phyloP scores from a whole-genome alignment of 2,113 vertebrate genomes.

The Pristiophorus japonicus region DNA sequence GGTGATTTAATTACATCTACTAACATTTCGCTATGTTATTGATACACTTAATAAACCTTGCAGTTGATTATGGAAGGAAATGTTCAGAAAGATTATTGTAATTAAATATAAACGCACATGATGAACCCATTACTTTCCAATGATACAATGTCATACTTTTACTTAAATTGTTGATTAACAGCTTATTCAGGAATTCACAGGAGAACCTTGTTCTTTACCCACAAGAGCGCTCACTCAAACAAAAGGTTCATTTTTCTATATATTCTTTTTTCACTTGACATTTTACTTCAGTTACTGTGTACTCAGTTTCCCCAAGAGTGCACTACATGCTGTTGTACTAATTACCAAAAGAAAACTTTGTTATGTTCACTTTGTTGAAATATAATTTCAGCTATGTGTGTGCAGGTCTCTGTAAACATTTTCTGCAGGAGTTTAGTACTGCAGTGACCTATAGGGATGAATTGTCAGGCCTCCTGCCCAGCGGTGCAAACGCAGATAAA shows the following conservation, averaged over 20 bases:
- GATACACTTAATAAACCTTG: constrained; percentile 4
- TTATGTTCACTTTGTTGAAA: not conserved
- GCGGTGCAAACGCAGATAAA: not conserved
- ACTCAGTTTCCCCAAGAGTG: not conserved
- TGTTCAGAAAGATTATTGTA: not conserved
- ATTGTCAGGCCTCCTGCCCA: not conserved
- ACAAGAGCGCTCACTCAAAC: not conserved
- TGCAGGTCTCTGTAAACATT: not conserved
- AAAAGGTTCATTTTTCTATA: too few species aligned
- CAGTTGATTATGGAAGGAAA: constrained; percentile 18
- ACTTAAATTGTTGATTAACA: not conserved
- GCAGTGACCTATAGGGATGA: not conserved
- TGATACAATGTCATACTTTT: constrained; percentile 2
- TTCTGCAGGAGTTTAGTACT: not conserved
- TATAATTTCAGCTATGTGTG: not conserved
- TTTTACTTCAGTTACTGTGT: not conserved
- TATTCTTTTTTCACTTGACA: constrained; percentile 2
- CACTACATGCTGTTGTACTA: not conserved
- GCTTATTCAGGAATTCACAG: not conserved
- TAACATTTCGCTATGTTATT: not conserved
- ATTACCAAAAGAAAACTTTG: not conserved
- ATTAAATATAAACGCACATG: not conserved
- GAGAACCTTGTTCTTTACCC: not conserved
- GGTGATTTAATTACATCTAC: not conserved
- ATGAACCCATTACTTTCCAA: not conserved